Evolutionary conservation across 2,797 vertebrate species (phyloP).

Genomic region (Cygnus olor): DNA sequence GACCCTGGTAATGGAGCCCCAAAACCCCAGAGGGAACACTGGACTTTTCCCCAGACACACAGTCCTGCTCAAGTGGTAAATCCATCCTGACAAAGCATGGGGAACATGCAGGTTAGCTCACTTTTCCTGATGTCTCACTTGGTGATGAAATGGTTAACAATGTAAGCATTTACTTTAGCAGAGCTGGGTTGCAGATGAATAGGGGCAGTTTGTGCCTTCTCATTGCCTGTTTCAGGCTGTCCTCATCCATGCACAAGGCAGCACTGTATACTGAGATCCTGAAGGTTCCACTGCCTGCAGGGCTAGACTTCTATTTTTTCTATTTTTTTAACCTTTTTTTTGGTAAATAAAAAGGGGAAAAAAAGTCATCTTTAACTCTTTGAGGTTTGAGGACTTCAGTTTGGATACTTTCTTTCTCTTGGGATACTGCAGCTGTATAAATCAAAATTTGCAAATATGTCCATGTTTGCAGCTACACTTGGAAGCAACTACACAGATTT

Average conservation of each 20-base stretch:
- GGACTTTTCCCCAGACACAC: not conserved
- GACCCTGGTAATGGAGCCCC: not conserved
- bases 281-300: not conserved
- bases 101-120: not conserved
- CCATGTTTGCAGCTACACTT: not conserved
- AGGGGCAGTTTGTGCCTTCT: constrained; percentile 38
- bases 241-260: constrained; percentile 49
- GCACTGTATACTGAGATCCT: not conserved
- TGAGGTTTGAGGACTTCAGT: not conserved
- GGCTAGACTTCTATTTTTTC: not conserved
- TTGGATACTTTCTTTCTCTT: not conserved
- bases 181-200: constrained; percentile 52
- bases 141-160: constrained; percentile 34
- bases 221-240: constrained; percentile 5
- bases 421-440: not conserved
- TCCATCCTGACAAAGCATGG: not conserved
- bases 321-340: not conserved
- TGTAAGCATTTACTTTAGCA: not conserved
- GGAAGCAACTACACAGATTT: not conserved
- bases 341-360: not conserved
- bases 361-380: not conserved
- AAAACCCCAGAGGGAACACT: not conserved
- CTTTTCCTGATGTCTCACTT: not conserved
- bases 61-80: not conserved
- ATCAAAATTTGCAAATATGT: not conserved